phyloP scores from a whole-genome alignment of 2,797 vertebrate genomes.

The Momotus momota region DNA sequence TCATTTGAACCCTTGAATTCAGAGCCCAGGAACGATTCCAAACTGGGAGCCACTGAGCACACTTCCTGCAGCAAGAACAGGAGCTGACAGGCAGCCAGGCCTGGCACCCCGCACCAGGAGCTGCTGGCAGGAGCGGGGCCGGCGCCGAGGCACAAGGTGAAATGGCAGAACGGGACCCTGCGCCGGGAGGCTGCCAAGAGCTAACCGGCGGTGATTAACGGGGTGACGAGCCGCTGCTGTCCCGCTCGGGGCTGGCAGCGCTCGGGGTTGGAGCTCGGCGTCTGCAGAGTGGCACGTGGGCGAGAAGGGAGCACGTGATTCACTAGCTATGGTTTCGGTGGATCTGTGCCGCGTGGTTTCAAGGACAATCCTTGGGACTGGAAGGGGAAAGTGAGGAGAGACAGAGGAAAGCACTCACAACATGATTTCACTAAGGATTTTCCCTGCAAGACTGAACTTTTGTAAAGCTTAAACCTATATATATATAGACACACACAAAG shows the following conservation, averaged over 20 bases:
- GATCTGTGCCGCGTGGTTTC: rapidly evolving
- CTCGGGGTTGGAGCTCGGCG: background rate
- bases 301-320: background rate
- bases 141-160: background rate
- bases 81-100: slow-evolving; percentile 31
- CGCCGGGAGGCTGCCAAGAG: background rate
- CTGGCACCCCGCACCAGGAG: background rate
- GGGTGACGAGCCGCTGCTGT: background rate
- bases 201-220: background rate
- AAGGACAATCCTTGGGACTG: rapidly evolving
- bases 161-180: background rate
- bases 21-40: slow-evolving; percentile 1
- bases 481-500: background rate
- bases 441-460: background rate
- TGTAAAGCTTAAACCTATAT: background rate
- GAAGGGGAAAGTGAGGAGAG: rapidly evolving
- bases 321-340: rapidly evolving
- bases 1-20: background rate
- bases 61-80: background rate
- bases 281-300: background rate
- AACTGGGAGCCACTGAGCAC: background rate
- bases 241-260: background rate
- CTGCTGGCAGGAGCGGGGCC: background rate
- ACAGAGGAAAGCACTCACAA: background rate
- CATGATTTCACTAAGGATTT: background rate